Base-by-base conservation (phyloP, 2,888 invertebrate genomes). In the Eucriotettix oculatus region DNA sequence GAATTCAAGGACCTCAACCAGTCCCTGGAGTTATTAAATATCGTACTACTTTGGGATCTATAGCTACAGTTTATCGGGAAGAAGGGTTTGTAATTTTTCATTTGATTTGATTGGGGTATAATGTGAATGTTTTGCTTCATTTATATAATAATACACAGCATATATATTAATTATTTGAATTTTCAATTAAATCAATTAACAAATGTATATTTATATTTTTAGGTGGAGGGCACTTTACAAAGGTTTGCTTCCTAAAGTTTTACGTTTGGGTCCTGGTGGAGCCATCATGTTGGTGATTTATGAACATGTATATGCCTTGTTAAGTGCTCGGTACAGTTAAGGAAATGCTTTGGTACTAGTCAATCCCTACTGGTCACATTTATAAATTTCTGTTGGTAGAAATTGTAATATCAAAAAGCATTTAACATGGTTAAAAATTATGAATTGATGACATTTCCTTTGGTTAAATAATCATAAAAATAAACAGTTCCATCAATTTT, bases 241-340 rank as follows among this genome's bases (percentile, higher is more conserved):
- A 77, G 96, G 95, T 17, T 76, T 95, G 12, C 70, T 93, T 58
- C 95, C 96, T 10, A 96, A 96, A 76, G 83, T 96, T 0, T 78
- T 96, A 71, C 80, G 96, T 64, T 74, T 96, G 60, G 96, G 95
- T 40, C 96, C 96, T 1, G 94, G 94, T 56, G 96, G 95, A 17
- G 96, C 94, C 1, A 93, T 96, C 60, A 92, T 96, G 93, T 76
- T 96, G 65, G 83, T 96, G 10, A 90, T 93, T 11, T 95, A 91
- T 68, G 96, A 96, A 70, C 85, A 29, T 29, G 29, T 29, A 29
- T 29, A 29, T 29, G 7, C 29, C 29, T 5, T 29, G 29, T 29
- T 29, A 29, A 29, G 7, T 29, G 29, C 29, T 29, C 29, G 29
- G 29, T 29, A 29, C 29, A 29, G 7, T 29, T 29, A 29, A 29